These are phyloP conservation scores for Cosmopolites sordidus DNA, from an alignment of 2,888 invertebrate genomes.

Conservation along the genomic window DNA sequence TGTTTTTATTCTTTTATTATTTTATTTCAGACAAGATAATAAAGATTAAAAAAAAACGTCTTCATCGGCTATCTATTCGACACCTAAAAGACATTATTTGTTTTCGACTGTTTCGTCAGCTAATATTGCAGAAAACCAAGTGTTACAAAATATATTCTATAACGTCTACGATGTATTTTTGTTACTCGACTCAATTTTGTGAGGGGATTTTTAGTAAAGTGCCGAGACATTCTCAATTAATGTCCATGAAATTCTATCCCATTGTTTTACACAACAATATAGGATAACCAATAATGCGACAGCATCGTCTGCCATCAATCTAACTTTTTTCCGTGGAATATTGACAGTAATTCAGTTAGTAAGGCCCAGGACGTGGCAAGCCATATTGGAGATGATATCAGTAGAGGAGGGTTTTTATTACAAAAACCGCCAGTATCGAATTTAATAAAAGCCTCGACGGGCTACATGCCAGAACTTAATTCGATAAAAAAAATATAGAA, in stretches of 20 bases:
- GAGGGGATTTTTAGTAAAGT: background rate
- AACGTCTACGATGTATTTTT: too few relatives aligned
- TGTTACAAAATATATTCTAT: too few relatives aligned
- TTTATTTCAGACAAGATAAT: too few relatives aligned
- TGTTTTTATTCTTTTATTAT: too few relatives aligned
- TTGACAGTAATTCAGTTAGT: slow-evolving; percentile 26
- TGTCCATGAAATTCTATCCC: slow-evolving; percentile 11
- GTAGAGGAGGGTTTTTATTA: slow-evolving; percentile 17
- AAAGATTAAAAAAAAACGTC: too few relatives aligned
- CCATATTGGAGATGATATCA: slow-evolving; percentile 18
- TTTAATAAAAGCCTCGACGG: slow-evolving; percentile 15
- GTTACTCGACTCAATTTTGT: too few relatives aligned
- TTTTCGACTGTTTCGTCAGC: too few relatives aligned
- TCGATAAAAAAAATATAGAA: slow-evolving; percentile 11
- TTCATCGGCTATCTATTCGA: too few relatives aligned
- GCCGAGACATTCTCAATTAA: slow-evolving; percentile 7
- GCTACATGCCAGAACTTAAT: slow-evolving; percentile 8
- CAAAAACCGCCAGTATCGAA: slow-evolving; percentile 11
- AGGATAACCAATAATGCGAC: slow-evolving; percentile 10
- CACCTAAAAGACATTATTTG: too few relatives aligned
- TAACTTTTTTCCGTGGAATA: slow-evolving; percentile 18
- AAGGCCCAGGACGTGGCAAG: slow-evolving; percentile 1
- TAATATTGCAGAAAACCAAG: too few relatives aligned
- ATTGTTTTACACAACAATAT: slow-evolving; percentile 22
- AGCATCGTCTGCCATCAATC: slow-evolving; percentile 16